phyloP scores from a whole-genome alignment of 2,888 invertebrate genomes.

The Cataglyphis albicans region DNA sequence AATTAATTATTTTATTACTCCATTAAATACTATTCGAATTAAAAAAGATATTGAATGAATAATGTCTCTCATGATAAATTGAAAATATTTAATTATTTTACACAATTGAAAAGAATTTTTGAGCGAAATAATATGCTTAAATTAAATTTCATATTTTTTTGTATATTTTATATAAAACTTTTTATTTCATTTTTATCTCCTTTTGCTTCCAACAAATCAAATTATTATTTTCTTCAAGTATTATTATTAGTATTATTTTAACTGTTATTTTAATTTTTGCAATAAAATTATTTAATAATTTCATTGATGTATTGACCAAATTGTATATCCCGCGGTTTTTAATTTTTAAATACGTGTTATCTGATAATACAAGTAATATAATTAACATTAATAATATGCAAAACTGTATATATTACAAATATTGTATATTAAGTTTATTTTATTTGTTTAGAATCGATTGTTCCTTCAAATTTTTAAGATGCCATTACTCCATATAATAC shows the following conservation, averaged over 20 bases:
- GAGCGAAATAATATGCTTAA: background rate
- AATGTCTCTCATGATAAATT: background rate
- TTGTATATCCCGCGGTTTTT: background rate
- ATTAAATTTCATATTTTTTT: background rate
- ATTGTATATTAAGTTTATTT: background rate
- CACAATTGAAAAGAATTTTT: background rate
- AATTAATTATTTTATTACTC: background rate
- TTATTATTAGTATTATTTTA: constrained; percentile 1
- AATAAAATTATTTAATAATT: constrained; percentile 18
- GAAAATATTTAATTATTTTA: background rate
- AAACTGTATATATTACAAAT: background rate
- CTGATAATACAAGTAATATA: constrained; percentile 13
- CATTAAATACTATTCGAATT: background rate
- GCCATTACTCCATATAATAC: too few species aligned
- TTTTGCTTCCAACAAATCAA: background rate
- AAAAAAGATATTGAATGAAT: background rate
- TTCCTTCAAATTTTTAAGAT: background rate
- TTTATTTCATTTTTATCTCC: background rate
- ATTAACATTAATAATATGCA: background rate
- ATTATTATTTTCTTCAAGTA: constrained; percentile 1
- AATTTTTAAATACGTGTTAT: background rate
- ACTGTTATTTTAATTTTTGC: background rate
- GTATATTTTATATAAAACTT: background rate
- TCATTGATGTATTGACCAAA: background rate
- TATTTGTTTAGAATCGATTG: background rate